phyloP scores from a whole-genome alignment of 2,888 invertebrate species.

The Coronaproctus castanopsis region DNA sequence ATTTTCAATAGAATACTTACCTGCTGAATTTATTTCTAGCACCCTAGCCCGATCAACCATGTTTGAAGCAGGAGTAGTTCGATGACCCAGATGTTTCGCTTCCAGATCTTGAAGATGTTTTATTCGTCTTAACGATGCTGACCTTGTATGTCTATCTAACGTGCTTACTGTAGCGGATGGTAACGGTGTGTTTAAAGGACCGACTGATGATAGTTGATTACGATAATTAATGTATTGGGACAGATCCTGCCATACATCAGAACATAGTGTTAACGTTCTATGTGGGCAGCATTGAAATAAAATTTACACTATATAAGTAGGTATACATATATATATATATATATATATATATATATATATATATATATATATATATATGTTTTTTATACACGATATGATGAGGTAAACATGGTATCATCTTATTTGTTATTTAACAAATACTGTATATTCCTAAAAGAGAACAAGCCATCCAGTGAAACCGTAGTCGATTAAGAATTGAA shows the following conservation, averaged over 20 bases:
- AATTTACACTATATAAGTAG: no score
- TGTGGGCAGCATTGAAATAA: neutral
- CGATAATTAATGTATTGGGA: constrained; percentile 25
- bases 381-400: no score
- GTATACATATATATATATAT: no score
- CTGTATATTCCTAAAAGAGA: neutral
- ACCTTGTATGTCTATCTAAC: constrained; percentile 26
- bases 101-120: constrained; percentile 58
- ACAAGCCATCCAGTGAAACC: neutral
- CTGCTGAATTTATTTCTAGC: constrained; percentile 75
- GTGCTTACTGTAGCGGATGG: constrained; percentile 17
- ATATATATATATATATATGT: no score
- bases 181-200: constrained; percentile 17
- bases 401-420: no score
- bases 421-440: no score
- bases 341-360: no score
- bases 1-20: no score
- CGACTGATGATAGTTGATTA: constrained; percentile 21
- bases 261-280: neutral
- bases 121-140: constrained; percentile 60
- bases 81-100: constrained; percentile 24
- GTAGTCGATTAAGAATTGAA: neutral
- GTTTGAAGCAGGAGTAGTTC: constrained; percentile 11
- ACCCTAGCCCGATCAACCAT: constrained; percentile 30
- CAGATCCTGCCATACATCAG: constrained; percentile 21